Evolutionary conservation across 2,797 vertebrate species (phyloP), one percentile per base, ranked within the genome.

Genomic region (Eulemur mongoz): DNA sequence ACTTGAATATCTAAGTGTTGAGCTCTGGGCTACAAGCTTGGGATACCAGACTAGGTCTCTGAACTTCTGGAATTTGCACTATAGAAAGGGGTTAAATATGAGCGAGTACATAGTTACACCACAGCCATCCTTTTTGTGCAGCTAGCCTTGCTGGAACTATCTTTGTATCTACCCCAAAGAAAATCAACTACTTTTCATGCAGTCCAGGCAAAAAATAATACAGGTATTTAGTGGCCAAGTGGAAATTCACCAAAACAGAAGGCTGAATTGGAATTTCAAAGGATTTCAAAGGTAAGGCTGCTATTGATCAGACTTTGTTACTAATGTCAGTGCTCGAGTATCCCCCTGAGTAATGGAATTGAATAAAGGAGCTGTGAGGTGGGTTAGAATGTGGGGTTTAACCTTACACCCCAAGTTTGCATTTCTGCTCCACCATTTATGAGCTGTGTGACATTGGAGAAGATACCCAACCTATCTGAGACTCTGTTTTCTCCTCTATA

Each of bases 201-300:
- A 22, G 50, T 83, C 5, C 27, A 35, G 22, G 43, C 4, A 4
- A 1, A 4, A 88, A 91, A 76, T 84, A 76, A 83, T 38, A 0
- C 8, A 38, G 54, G 4, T 65, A n/a, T 79, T 93, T 54, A 75
- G 23, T 57, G 78, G 25, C 5, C 10, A 78, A 23, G 14, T 96
- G 65, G 69, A 69, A 95, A 78, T 94, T 97, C 91, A 45, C 94
- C 88, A 91, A 52, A 97, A 94, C 75, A 70, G 75, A 80, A 38
- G 27, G 38, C 76, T 70, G 48, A 59, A 48, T 90, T 73, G 0
- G 0, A 0, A 0, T 94, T 95, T 95, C n/a, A 79, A 59, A 96
- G 81, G 65, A 0, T 94, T 95, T 95, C n/a, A 79, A 59, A 96
- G 79, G 65, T n/a, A 38, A 93, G 63, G 81, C 50, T 97, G 54